These are phyloP conservation scores for Botrylloides violaceus DNA, from an alignment of 23 tunicate genomes.

Conservation along the genomic window DNA sequence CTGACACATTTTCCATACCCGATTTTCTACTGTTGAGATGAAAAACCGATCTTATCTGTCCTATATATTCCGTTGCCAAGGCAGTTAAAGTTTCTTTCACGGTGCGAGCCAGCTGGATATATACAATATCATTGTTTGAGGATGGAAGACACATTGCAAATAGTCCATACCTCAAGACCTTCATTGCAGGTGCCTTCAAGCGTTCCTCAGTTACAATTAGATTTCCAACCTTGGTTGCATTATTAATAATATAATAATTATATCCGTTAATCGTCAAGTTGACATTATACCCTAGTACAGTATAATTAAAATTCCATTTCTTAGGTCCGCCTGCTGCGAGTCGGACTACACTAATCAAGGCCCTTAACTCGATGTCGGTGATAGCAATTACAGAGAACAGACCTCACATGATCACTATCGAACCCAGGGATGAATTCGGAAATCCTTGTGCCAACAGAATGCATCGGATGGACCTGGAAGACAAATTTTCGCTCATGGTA, in stretches of 20 bases:
- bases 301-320: too few species aligned
- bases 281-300: too few species aligned
- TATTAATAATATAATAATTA: too few species aligned
- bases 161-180: slow-evolving; percentile 42
- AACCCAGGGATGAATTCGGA: slow-evolving; percentile 58
- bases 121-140: slow-evolving; percentile 32
- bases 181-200: slow-evolving; percentile 64
- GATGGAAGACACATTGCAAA: slow-evolving; percentile 14
- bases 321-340: slow-evolving; percentile 45
- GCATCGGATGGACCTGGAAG: slow-evolving; percentile 19
- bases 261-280: too few species aligned
- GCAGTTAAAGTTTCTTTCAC: slow-evolving; percentile 50
- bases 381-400: slow-evolving; percentile 40
- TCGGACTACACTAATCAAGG: slow-evolving; percentile 37
- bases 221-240: too few species aligned
- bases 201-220: too few species aligned
- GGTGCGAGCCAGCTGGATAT: slow-evolving; percentile 50
- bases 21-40: too few species aligned
- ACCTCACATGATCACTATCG: slow-evolving; percentile 41
- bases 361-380: slow-evolving; percentile 41
- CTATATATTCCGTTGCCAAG: slow-evolving; percentile 23
- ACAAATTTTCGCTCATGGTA: slow-evolving; percentile 38
- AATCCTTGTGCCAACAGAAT: slow-evolving; percentile 53
- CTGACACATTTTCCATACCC: too few species aligned
- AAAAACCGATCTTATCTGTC: too few species aligned